Conservation (phyloP, 2,797 vertebrate species). For the Thalassophryne amazonica region DNA sequence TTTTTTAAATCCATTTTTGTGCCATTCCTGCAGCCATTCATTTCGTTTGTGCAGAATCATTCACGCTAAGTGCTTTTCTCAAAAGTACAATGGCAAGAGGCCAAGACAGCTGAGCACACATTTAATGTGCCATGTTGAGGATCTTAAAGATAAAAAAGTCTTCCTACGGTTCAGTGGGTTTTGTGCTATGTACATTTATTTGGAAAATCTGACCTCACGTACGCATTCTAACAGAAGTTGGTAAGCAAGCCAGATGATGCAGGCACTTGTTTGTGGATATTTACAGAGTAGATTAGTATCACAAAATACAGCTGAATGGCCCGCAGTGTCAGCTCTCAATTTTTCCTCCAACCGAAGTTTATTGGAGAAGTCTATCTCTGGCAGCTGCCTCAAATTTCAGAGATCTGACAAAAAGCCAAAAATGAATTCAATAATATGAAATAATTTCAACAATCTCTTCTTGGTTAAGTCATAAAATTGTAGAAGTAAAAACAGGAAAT, state of each 20-base stretch:
- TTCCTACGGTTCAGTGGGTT: slow-evolving; percentile 32
- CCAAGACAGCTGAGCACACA: slow-evolving; percentile 45
- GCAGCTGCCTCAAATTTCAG: slow-evolving; percentile 28
- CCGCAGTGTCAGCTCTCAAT: slow-evolving; percentile 45
- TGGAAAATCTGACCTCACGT: slow-evolving; percentile 45
- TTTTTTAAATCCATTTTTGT: background rate
- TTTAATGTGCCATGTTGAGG: slow-evolving; percentile 36
- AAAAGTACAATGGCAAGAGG: slow-evolving; percentile 45
- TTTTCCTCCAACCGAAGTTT: slow-evolving; percentile 41
- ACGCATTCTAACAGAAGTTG: slow-evolving; percentile 35
- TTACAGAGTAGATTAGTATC: slow-evolving; percentile 47
- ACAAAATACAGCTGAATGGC: slow-evolving; percentile 55
- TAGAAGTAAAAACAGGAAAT: slow-evolving; percentile 46
- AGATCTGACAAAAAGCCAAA: slow-evolving; percentile 48
- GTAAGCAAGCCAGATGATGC: slow-evolving; percentile 62
- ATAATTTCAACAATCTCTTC: slow-evolving; percentile 56
- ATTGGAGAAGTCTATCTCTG: slow-evolving; percentile 37
- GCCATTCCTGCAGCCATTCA: slow-evolving; percentile 13
- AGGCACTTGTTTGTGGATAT: slow-evolving; percentile 36
- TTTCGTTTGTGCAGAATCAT: slow-evolving; percentile 30
- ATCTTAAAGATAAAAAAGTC: slow-evolving; percentile 47
- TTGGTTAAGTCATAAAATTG: slow-evolving; percentile 57
- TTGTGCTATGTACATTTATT: slow-evolving; percentile 32
- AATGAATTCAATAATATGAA: slow-evolving; percentile 65
- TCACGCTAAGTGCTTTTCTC: slow-evolving; percentile 48